Base-by-base conservation (phyloP, 2,797 vertebrate genomes). In the Diplodus puntazzo region DNA sequence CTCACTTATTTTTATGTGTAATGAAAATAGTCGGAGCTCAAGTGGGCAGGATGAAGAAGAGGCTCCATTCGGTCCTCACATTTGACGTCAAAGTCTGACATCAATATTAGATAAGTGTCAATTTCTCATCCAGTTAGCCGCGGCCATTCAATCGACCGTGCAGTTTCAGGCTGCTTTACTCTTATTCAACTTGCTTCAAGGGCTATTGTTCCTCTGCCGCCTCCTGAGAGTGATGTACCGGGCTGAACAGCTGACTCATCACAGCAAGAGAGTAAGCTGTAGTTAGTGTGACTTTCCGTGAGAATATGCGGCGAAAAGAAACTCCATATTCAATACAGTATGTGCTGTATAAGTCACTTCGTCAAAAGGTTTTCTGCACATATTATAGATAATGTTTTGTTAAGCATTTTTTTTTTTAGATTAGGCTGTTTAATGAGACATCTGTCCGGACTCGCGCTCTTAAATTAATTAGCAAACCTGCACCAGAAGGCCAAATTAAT, bases 161-260 rank as follows among this genome's bases (percentile, higher is more conserved):
- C 55, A 58, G 27, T 75, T 70, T 55, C 76, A 68, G 39, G 30
- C 59, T 60, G 72, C 69, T 71, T 79, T 46, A 58, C 76, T 30
- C 61, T 88, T 65, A 85, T 74, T 82, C 63, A 82, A 66, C 83
- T 74, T 34, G 45, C 43, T 55, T 73, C 21, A 16, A 74, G 83
- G 65, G 67, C 50, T 79, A 77, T 76, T 84, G 68, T 60, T 86
- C 80, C 68, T 82, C 70, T 68, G 79, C 89, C 83, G 79, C 76
- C 81, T 77, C 71, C 80, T 68, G 65, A 83, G 30, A 53, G 70
- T 11, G n/a, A n/a, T 63, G 60, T 11, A 67, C 52, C 49, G 42
- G 8, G 30, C 69, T 55, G 39, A 81, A 63, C 49, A 18, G 79
- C 3, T 87, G 84, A 86, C 81, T 86, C 84, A 90, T 55, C 59